Evolutionary conservation across 2,797 vertebrate genomes (phyloP), one percentile per base, ranked within the genome.

Genomic region (Enteromius argenteus): DNA sequence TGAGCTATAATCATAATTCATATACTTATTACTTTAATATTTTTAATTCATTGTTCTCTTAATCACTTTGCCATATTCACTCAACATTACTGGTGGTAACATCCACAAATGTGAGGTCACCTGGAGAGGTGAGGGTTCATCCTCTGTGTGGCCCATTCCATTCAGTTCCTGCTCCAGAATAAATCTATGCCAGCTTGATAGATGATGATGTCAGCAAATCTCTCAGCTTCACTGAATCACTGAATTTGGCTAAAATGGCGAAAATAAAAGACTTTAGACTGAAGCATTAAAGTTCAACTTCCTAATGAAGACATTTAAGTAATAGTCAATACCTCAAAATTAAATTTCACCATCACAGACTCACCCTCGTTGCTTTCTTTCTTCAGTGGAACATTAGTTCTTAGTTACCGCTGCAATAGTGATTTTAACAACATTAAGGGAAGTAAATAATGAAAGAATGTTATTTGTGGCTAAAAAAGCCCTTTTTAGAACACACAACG

Each of bases 81-180:
- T 30, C 69, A 17, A 27, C 42, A 46, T 30, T 72, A n/a, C 23
- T 51, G 27, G 71, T 30, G 44, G 69, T 23, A 69, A 69, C 27
- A 51, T 32, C 17, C 46, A 71, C 75, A 74, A 68, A 51, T 15
- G 46, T 35, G 19, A 71, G 62, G 81, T 80, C 84, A 87, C 66
- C 23, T 51, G 49, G 35, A 81, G 72, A 85, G 85, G 69, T 85
- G 58, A 87, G 64, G 21, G 60, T 27, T 27, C 56, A 67, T 37
- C 39, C 19, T 62, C 23, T 71, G 30, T 37, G 64, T 68, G 66
- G 14, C 72, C 67, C 68, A 64, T 66, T 73, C 49, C 60, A 44
- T 21, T 8, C 30, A 17, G 2, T 62, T 13, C 21, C 30, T 37
- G 76, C 74, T 32, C 3, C 27, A n/a, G 32, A 81, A 73, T 74